Evolutionary conservation across 2,797 vertebrate species (phyloP).

Genomic region (Pantherophis vulpinus): DNA sequence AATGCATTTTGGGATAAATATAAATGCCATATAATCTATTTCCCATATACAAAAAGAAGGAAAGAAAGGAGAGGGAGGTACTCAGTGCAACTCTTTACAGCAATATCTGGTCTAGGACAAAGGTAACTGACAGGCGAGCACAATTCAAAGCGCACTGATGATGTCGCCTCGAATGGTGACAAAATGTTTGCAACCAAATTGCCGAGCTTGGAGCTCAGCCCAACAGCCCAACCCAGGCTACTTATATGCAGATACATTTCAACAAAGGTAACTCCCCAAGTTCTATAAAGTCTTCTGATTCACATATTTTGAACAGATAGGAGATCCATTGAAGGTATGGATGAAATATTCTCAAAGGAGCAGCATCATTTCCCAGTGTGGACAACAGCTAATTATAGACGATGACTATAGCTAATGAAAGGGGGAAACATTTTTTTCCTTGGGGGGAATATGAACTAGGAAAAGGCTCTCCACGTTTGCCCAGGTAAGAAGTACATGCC

Average conservation of each 20-base stretch:
- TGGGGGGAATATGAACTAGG: neutral
- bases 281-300: neutral
- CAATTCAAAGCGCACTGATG: too few species aligned
- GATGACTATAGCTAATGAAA: neutral
- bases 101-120: neutral
- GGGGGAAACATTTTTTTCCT: neutral
- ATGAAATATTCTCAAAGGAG: neutral
- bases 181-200: too few species aligned
- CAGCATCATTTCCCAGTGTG: neutral
- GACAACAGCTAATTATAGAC: neutral
- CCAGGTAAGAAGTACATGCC: neutral
- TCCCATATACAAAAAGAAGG: neutral
- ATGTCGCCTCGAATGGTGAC: too few species aligned
- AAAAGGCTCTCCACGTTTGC: neutral
- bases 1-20: slow-evolving; percentile 54
- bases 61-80: neutral
- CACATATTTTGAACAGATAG: neutral
- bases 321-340: neutral
- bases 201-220: too few species aligned
- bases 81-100: neutral
- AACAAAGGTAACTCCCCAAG: neutral
- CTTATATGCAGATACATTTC: too few species aligned
- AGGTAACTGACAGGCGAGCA: too few species aligned
- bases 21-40: slow-evolving; percentile 26
- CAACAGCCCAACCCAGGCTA: too few species aligned